These are phyloP conservation scores for Schmidtea mediterranea DNA, from an alignment of 1,140 invertebrate species.

Conservation along the genomic window DNA sequence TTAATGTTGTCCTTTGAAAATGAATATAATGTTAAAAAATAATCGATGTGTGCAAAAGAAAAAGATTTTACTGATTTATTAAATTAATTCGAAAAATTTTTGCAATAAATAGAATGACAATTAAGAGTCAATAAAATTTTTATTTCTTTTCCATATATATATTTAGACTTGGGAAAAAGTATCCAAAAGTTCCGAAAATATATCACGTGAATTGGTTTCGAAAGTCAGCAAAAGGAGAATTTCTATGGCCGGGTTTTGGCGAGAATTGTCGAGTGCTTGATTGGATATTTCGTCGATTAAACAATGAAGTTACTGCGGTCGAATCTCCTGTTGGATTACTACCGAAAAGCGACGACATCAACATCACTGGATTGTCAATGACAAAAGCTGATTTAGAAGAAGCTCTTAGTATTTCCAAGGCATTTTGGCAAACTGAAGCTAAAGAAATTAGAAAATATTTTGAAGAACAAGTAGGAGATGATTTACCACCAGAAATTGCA, in stretches of 20 bases:
- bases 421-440: conserved; percentile 71
- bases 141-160: no score
- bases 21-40: no score
- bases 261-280: conserved; percentile 68
- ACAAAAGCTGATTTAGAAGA: no score
- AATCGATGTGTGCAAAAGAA: no score
- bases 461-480: conserved; percentile 56
- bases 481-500: conserved; percentile 48
- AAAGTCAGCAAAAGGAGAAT: conserved; percentile 73
- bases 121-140: no score
- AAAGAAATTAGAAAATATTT: conserved; percentile 59
- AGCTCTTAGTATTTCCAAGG: conserved; percentile 54
- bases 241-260: no score
- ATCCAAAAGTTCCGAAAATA: conserved; percentile 50
- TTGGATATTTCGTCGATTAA: conserved; percentile 51
- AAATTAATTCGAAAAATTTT: no score
- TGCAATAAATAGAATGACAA: no score
- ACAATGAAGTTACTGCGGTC: not conserved
- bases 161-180: conserved; percentile 88
- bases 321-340: not conserved
- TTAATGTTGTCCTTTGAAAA: no score
- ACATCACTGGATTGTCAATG: conserved; percentile 4
- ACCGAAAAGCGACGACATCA: not conserved
- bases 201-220: conserved; percentile 96
- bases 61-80: no score